Percentiles rank a stretch among this genome's conserved stretches.
phyloP scores from a whole-genome alignment of 2,113 vertebrate genomes.

The Pelecanoides urinatrix region DNA sequence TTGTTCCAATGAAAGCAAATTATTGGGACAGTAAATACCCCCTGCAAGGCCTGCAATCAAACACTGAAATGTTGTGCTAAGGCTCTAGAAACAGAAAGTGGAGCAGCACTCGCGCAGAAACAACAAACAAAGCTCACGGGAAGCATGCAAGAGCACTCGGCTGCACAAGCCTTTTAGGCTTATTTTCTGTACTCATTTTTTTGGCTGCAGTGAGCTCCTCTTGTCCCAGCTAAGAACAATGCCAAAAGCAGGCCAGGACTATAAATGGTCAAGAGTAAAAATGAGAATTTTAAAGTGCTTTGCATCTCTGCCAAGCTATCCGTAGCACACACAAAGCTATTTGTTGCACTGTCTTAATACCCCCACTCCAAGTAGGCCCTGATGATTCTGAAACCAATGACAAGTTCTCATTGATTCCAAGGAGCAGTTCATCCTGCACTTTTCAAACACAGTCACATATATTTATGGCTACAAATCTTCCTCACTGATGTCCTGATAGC shows the following conservation, averaged over 20 bases:
- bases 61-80: neutral
- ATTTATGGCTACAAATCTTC: neutral
- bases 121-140: conserved; percentile 15
- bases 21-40: conserved; percentile 40
- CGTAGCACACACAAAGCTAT: neutral
- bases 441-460: neutral
- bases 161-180: neutral
- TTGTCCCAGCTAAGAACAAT: conserved; percentile 25
- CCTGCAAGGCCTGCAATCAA: conserved; percentile 14
- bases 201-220: conserved; percentile 25
- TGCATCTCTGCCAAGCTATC: neutral
- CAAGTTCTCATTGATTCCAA: neutral
- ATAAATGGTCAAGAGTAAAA: conserved; percentile 46
- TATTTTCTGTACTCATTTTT: neutral
- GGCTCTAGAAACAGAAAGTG: conserved; percentile 1
- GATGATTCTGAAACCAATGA: neutral
- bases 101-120: neutral
- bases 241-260: conserved; percentile 30
- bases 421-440: neutral
- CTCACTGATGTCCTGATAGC: neutral
- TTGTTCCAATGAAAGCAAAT: conserved; percentile 23
- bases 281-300: neutral
- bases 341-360: neutral
- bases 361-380: neutral
- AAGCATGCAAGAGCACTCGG: neutral